Percentiles rank a stretch among this genome's conserved stretches.
Conservation (phyloP, 2,113 vertebrate species). For the Takifugu bimaculatus region DNA sequence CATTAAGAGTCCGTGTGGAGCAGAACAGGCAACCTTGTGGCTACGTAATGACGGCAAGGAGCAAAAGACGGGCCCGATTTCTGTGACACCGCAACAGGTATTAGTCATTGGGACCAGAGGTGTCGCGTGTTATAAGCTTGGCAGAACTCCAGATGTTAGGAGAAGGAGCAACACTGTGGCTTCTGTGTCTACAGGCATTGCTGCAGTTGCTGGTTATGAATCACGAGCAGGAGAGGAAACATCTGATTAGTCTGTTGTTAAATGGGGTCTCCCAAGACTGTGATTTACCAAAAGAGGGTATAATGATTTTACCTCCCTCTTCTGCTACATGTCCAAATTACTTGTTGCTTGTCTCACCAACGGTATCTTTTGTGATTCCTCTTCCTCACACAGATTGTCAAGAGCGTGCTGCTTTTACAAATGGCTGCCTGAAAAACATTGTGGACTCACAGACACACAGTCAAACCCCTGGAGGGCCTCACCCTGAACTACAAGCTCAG, state of each 20-base stretch:
- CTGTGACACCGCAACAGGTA: constrained; percentile 62
- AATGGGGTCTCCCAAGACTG: constrained; percentile 41
- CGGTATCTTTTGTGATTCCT: neutral
- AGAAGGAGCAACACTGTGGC: constrained; percentile 9
- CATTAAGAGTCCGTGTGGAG: constrained; percentile 38
- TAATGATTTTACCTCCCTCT: neutral
- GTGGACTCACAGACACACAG: constrained; percentile 14
- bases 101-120: neutral
- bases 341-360: neutral
- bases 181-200: constrained; percentile 46
- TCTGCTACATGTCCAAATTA: neutral
- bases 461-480: neutral
- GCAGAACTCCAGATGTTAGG: constrained; percentile 1
- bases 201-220: constrained; percentile 66
- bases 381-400: constrained; percentile 24
- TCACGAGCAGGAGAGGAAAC: constrained; percentile 70
- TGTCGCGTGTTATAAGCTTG: neutral
- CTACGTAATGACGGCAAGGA: constrained; percentile 33
- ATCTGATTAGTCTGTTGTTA: constrained; percentile 56
- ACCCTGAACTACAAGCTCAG: neutral
- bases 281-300: constrained; percentile 32
- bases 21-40: constrained; percentile 58
- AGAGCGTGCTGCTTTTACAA: constrained; percentile 29
- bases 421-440: constrained; percentile 54
- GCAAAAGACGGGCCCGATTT: constrained; percentile 12